Evolutionary conservation across 2,113 vertebrate genomes (phyloP), one percentile per base, ranked within the genome.

Genomic region (Copsychus sechellarum): DNA sequence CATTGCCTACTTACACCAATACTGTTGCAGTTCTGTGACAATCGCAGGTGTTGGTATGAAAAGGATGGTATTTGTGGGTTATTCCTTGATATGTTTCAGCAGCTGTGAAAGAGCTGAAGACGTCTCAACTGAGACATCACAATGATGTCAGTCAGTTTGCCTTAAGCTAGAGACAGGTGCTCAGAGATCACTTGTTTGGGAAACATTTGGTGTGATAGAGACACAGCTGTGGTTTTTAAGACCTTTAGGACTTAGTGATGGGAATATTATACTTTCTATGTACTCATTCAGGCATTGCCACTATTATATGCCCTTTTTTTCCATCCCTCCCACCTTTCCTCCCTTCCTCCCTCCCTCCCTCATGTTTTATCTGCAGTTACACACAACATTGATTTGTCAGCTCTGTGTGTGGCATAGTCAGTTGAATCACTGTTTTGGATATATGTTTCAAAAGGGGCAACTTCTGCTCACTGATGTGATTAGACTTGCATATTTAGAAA

Each of bases 71-170:
- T 19, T 92, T 53, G 4, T 34, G 4, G 57, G 22, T 73, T 90
- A 43, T 81, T 89, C 26, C 26, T 69, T 93, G 84, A 77, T 77
- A 11, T 23, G 26, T 61, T 90, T 91, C 38, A 88, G 81, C 96
- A 95, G 90, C 91, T 95, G 94, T 31, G 81, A 95, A 77, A 88
- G 79, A 83, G 71, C 42, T 77, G 74, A 73, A 93, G 79, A 69
- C 33, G 28, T 86, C 42, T 81, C 22, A 88, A 2, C 50, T 36
- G 15, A 56, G 69, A 85, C 53, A 89, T 72, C 47, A 80, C 25
- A 87, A 1, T 56, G 23, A 15, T 90, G 51, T 70, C 61, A 82
- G 70, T 91, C 74, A 73, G 42, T n/a, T 94, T 2, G 19, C 70
- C 74, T 73, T 95, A 76, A 95, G 92, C 78, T 67, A 34, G 47